These are phyloP conservation scores for Lymantria monacha DNA, from an alignment of 2,888 invertebrate genomes.

Conservation along the genomic window DNA sequence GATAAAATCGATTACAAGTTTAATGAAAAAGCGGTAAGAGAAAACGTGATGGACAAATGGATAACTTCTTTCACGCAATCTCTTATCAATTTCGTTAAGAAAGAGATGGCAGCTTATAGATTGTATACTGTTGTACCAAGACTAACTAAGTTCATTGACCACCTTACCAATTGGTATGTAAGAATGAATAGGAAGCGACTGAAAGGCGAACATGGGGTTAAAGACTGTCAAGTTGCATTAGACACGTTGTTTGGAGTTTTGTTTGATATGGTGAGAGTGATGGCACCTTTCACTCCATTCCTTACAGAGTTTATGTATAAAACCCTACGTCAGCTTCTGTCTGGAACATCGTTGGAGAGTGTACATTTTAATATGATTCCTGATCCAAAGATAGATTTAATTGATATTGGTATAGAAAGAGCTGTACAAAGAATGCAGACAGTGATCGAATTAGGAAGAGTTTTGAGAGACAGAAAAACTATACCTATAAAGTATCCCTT, in stretches of 20 bases:
- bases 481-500: conserved; percentile 98
- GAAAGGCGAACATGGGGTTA: conserved; percentile 93
- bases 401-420: conserved; percentile 92
- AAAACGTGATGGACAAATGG: conserved; percentile 98
- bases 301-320: conserved; percentile 97
- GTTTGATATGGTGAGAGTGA: conserved; percentile 93
- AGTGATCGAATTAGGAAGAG: conserved; percentile 96
- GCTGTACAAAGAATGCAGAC: conserved; percentile 96
- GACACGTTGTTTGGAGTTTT: conserved; percentile 94
- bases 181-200: conserved; percentile 97
- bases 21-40: conserved; percentile 76
- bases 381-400: conserved; percentile 85
- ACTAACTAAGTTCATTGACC: conserved; percentile 97
- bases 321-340: conserved; percentile 87
- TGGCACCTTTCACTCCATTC: conserved; percentile 99
- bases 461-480: conserved; percentile 95
- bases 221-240: conserved; percentile 92
- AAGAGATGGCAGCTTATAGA: conserved; percentile 97
- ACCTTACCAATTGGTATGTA: conserved; percentile 99
- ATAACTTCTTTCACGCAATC: conserved; percentile 98
- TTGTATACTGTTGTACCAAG: conserved; percentile 97
- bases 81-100: conserved; percentile 91
- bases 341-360: conserved; percentile 84
- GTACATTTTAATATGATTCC: conserved; percentile 97
- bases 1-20: conserved; percentile 80